Evolutionary conservation across 2,888 invertebrate genomes (phyloP).

Genomic region (Drosophila macrothrix): DNA sequence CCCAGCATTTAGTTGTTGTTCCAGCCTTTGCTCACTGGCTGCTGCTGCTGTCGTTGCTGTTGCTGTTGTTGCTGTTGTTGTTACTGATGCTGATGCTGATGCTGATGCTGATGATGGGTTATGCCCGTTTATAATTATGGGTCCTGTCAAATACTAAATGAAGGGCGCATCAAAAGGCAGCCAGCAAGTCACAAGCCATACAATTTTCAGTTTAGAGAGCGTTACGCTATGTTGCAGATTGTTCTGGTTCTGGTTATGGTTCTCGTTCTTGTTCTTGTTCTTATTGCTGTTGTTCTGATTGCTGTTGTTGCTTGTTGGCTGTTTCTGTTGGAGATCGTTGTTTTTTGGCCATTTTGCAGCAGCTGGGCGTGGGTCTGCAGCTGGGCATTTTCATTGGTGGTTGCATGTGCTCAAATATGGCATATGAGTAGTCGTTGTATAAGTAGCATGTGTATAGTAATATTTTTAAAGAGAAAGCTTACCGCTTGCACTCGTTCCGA

Average conservation of each 20-base stretch:
- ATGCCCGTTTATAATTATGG: slow-evolving; percentile 84
- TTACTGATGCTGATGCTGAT: slow-evolving; percentile 8
- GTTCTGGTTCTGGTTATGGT: slow-evolving; percentile 10
- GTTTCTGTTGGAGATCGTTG: slow-evolving; percentile 16
- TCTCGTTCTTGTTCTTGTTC: background rate
- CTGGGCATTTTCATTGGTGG: slow-evolving; percentile 45
- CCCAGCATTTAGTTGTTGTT: slow-evolving; percentile 75
- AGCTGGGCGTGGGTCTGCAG: slow-evolving; percentile 39
- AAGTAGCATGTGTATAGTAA: background rate
- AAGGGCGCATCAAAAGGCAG: slow-evolving; percentile 73
- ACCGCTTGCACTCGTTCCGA: slow-evolving; percentile 84
- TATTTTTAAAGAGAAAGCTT: slow-evolving; percentile 57
- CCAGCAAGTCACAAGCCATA: slow-evolving; percentile 59
- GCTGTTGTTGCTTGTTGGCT: slow-evolving; percentile 5
- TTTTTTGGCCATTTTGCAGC: slow-evolving; percentile 58
- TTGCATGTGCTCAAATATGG: background rate
- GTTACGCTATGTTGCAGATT: slow-evolving; percentile 43
- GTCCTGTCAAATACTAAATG: slow-evolving; percentile 84
- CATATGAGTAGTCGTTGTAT: background rate
- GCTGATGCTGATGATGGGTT: slow-evolving; percentile 82
- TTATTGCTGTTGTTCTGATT: background rate
- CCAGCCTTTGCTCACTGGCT: slow-evolving; percentile 31
- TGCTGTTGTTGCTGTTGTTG: background rate
- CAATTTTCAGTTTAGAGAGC: slow-evolving; percentile 65
- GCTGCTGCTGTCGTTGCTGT: background rate